A percentile compares a stretch with the other conserved stretches of the same genome.
These are phyloP conservation scores for Micromussa lordhowensis DNA, from an alignment of 92 coral and sea anemone species.

Conservation along the genomic window DNA sequence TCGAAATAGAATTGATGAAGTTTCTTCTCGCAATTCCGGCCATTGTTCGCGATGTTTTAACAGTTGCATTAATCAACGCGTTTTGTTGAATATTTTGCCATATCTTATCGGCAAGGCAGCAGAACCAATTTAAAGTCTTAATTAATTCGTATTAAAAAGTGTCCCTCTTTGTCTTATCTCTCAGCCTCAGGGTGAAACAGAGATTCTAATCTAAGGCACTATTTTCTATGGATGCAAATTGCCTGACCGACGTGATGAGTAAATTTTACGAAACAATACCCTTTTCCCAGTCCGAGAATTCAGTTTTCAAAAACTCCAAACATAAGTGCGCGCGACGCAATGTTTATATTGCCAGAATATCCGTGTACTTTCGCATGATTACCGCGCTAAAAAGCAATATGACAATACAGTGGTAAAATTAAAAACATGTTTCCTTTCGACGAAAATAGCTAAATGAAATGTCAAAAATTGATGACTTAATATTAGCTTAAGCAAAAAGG, in stretches of 20 bases:
- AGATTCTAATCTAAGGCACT: constrained; percentile 54
- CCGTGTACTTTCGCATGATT: constrained; percentile 43
- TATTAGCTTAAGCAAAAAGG: constrained; percentile 89
- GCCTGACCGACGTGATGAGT: constrained; percentile 4
- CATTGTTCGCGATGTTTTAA: constrained; percentile 62
- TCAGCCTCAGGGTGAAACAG: constrained; percentile 55
- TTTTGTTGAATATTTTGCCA: constrained; percentile 42
- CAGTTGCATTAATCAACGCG: constrained; percentile 67
- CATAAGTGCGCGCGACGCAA: constrained; percentile 1
- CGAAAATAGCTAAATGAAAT: constrained; percentile 72
- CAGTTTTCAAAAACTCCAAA: background rate
- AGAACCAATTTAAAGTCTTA: constrained; percentile 74
- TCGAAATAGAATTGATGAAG: constrained; percentile 30
- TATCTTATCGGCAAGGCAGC: constrained; percentile 68
- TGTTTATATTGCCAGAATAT: constrained; percentile 51
- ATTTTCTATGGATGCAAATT: constrained; percentile 43
- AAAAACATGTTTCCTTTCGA: constrained; percentile 69
- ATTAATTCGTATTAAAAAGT: constrained; percentile 79
- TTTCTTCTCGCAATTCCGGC: constrained; percentile 45
- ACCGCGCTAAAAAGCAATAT: constrained; percentile 44
- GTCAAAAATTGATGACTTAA: constrained; percentile 83
- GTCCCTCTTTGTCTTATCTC: constrained; percentile 66
- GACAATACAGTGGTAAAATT: constrained; percentile 50
- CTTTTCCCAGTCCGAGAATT: constrained; percentile 25
- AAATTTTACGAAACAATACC: constrained; percentile 23